Base-by-base conservation (phyloP, 2,113 vertebrate species). In the Casuarius casuarius region DNA sequence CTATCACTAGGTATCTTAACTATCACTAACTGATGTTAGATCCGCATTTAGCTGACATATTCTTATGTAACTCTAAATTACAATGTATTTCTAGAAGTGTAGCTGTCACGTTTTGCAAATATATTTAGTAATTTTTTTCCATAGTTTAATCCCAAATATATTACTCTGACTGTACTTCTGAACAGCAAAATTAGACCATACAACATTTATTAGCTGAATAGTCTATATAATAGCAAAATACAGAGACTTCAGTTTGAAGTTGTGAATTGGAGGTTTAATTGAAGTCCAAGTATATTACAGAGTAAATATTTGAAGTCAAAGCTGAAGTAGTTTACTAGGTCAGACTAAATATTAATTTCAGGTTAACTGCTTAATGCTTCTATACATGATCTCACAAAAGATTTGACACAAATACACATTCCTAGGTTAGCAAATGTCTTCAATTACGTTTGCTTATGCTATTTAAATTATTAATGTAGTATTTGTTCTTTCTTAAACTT, bases 331-430 rank as follows among this genome's bases (percentile, higher is more conserved):
- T 70, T 92, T 15, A 46, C 90, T 80, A 48, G 76, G 51, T 89
- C 31, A 92, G 75, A 44, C 74, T 87, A 85, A 94, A 80, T 90
- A 73, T 18, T 88, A 42, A 63, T 87, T 91, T 92, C 70, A 89
- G 21, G 62, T 62, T 71, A 78, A 72, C 4, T 80, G 1, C 28
- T 81, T 89, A 74, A 38, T 78, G 56, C 74, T 78, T 94, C 68
- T 81, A 16, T 87, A 35, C 21, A 5, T 49, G 49, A 52, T 62
- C 21, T 91, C 71, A 25, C 66, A 46, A 42, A 74, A 85, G 16
- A 56, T 82, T 56, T 83, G 83, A 44, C 8, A 21, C 44, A 7
- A 5, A 31, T 83, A 80, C 18, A 59, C 44, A 40, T 77, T 23
- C 51, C 5, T 86, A 28, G 72, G 85, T 88, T 82, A 76, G 9